Evolutionary conservation across 2,888 invertebrate genomes (phyloP).

Genomic region (Ceraclea dissimilis): DNA sequence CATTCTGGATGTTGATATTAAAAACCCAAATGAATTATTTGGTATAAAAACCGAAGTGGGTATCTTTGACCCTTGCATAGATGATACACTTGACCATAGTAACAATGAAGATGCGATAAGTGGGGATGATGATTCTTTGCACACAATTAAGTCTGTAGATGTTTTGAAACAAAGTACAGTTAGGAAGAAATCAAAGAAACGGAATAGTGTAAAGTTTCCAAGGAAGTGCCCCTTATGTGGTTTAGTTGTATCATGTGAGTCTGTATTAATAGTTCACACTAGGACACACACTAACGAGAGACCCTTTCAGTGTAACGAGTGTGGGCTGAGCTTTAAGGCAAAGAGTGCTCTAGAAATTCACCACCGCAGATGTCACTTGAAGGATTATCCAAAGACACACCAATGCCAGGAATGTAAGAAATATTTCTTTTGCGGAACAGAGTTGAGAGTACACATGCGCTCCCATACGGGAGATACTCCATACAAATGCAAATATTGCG

Average conservation of each 20-base stretch:
- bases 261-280: constrained; percentile 15
- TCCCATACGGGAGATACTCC: constrained; percentile 22
- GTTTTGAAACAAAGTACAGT: neutral
- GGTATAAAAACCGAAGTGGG: neutral
- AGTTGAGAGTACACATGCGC: constrained; percentile 19
- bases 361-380: constrained; percentile 14
- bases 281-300: constrained; percentile 14
- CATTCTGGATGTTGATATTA: neutral
- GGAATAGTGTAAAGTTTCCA: too few relatives aligned
- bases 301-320: constrained; percentile 18
- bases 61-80: neutral
- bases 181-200: neutral
- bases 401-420: constrained; percentile 19
- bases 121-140: too few relatives aligned
- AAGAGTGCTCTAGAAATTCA: constrained; percentile 17
- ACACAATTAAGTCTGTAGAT: too few relatives aligned
- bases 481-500: constrained; percentile 35
- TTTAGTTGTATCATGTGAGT: neutral
- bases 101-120: neutral
- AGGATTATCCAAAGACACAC: constrained; percentile 4
- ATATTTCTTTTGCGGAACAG: constrained; percentile 18
- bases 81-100: neutral
- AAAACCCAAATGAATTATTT: neutral
- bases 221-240: constrained; percentile 14
- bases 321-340: constrained; percentile 7